Conservation (phyloP, 2,797 vertebrate genomes). For the Rhynchotus rufescens region DNA sequence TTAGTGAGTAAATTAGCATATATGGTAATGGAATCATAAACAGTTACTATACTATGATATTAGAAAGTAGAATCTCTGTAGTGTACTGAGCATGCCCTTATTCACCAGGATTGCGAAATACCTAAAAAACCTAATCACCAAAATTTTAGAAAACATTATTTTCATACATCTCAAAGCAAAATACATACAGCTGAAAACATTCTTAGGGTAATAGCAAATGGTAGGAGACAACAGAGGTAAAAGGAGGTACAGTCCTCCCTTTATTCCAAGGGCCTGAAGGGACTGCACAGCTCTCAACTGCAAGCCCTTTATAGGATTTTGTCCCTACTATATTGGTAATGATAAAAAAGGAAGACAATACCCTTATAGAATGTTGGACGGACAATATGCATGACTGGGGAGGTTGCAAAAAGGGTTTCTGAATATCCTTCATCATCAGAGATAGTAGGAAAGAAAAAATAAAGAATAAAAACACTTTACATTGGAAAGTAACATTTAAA, state of each 20-base stretch:
- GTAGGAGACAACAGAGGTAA: not conserved
- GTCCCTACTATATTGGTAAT: slow-evolving; percentile 25
- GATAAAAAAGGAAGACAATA: slow-evolving; percentile 80
- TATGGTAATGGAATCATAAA: slow-evolving; percentile 9
- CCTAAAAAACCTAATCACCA: not conserved
- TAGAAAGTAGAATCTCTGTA: not conserved
- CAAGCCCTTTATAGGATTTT: not conserved
- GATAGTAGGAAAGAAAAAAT: slow-evolving; percentile 82
- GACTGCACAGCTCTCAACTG: slow-evolving; percentile 7
- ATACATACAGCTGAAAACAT: not conserved
- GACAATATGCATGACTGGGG: slow-evolving; percentile 80
- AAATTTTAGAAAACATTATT: not conserved
- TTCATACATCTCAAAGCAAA: not conserved
- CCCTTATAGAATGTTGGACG: slow-evolving; percentile 82
- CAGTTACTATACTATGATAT: not conserved
- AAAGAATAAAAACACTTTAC: slow-evolving; percentile 60
- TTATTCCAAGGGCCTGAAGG: not conserved
- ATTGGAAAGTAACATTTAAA: slow-evolving; percentile 21
- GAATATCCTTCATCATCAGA: slow-evolving; percentile 83
- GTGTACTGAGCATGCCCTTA: not conserved
- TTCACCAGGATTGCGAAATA: not conserved
- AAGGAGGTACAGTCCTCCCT: not conserved
- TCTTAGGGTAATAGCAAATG: not conserved
- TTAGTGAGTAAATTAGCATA: not conserved
- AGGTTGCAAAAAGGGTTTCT: slow-evolving; percentile 84